A percentile compares a stretch with the other conserved stretches of the same genome.
phyloP scores from a whole-genome alignment of 2,888 invertebrate species.

The Hoplodrina blanda region DNA sequence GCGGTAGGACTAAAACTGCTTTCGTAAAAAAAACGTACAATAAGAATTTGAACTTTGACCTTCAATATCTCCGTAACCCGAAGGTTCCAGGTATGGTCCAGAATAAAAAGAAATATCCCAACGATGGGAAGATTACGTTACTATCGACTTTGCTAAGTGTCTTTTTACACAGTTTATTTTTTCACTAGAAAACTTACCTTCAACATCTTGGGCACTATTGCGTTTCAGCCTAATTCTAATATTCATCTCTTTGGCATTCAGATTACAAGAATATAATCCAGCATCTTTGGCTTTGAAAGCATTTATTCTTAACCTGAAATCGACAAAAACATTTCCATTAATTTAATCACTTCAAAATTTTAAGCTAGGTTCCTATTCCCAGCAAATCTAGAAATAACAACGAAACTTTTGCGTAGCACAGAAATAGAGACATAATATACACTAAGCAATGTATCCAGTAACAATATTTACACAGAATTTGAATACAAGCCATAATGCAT shows the following conservation, averaged over 20 bases:
- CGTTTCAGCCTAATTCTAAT: slow-evolving; percentile 76
- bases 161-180: background rate
- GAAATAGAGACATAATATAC: slow-evolving; percentile 62
- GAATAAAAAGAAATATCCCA: no score
- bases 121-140: no score
- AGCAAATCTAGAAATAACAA: slow-evolving; percentile 50
- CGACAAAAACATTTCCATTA: slow-evolving; percentile 47
- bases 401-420: slow-evolving; percentile 57
- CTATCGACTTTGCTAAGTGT: no score
- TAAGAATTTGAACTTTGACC: no score
- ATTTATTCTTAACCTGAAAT: slow-evolving; percentile 84
- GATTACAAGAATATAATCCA: slow-evolving; percentile 86
- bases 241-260: slow-evolving; percentile 73
- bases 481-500: slow-evolving; percentile 71
- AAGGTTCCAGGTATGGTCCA: no score
- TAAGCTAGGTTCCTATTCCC: background rate
- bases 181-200: slow-evolving; percentile 70
- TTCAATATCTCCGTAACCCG: no score
- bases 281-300: slow-evolving; percentile 85
- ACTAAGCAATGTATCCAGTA: slow-evolving; percentile 55
- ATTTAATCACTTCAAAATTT: background rate
- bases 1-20: no score
- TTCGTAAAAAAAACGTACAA: no score
- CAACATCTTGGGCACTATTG: slow-evolving; percentile 70
- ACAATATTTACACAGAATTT: slow-evolving; percentile 63